Conservation (phyloP, 2,797 vertebrate genomes). For the Myoxocephalus aenaeus region DNA sequence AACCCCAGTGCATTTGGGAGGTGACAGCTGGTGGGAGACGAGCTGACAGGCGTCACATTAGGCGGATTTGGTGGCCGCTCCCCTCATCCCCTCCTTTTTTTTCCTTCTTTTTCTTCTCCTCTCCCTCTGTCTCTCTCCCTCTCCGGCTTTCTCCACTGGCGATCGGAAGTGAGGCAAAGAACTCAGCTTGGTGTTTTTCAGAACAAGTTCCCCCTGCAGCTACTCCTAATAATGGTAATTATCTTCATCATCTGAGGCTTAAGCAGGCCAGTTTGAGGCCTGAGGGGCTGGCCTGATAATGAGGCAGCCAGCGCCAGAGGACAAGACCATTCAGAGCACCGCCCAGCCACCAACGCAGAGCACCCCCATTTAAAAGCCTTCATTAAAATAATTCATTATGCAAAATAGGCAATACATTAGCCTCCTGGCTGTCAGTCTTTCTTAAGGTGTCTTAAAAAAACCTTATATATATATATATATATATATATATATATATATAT, state of each 20-base stretch:
- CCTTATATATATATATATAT: constrained; percentile 69
- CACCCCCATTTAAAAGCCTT: constrained; percentile 81
- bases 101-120: constrained; percentile 31
- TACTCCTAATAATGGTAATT: constrained; percentile 89
- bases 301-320: constrained; percentile 78
- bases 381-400: constrained; percentile 88
- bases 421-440: constrained; percentile 74
- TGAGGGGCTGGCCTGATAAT: constrained; percentile 83
- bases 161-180: constrained; percentile 74
- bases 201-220: constrained; percentile 87
- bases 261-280: constrained; percentile 87
- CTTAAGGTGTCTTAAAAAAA: constrained; percentile 80
- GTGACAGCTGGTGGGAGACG: constrained; percentile 93
- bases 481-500: constrained; percentile 29
- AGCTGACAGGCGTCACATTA: constrained; percentile 92
- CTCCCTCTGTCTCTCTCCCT: constrained; percentile 69
- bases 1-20: constrained; percentile 83
- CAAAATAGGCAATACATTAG: constrained; percentile 80
- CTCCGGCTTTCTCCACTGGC: constrained; percentile 72
- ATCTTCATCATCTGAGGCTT: constrained; percentile 85
- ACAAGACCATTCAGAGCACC: constrained; percentile 76
- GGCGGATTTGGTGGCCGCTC: constrained; percentile 86
- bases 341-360: constrained; percentile 73
- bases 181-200: constrained; percentile 83
- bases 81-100: constrained; percentile 72